Evolutionary conservation across 2,888 invertebrate genomes (phyloP), one percentile per base, ranked within the genome.

Genomic region (Amitus sp.): DNA sequence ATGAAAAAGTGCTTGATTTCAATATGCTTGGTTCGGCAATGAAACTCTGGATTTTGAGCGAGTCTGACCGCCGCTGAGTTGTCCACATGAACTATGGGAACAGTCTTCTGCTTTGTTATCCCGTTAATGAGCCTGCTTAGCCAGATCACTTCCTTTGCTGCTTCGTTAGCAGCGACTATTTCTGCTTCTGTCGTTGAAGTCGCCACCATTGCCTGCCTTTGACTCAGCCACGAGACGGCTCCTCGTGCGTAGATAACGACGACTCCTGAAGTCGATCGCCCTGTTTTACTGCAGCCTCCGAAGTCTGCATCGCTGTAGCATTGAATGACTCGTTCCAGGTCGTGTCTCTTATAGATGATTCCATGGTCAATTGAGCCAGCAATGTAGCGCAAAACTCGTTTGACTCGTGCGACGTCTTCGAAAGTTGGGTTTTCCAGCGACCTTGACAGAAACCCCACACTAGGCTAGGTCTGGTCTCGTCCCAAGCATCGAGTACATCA

Each of bases 261-360:
- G 0, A 70, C 54, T 9, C 71, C 75, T 28, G 73, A 66, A 9
- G 72, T 76, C 43, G 72, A 75, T 12, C 76, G 63, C 6, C 75
- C 69, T 13, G 74, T 74, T 33, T 51, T 67, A 20, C 42, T 28
- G 27, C 74, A 73, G 2, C 74, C 73, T 34, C 72, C 77, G 58
- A 73, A 79, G 64, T 82, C 76, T 27, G 78, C 74, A 69, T 81
- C 76, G 23, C 75, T 78, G 27, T 40, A 66, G 30, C 46, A 48
- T 9, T 48, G 40, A 10, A 51, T 13, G 9, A 17, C 6, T 9
- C 28, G n/a, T n/a, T 23, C 23, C 4, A 3, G 3, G 3, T 3
- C 3, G 23, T 15, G 30, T 6, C 59, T 52, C 18, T 40, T 49
- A 42, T 71, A 76, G 2, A 56, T 19, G 30, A 75, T 67, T 2